These are phyloP conservation scores for Melanocharis versteri DNA, from an alignment of 2,113 vertebrate species.

Conservation along the genomic window DNA sequence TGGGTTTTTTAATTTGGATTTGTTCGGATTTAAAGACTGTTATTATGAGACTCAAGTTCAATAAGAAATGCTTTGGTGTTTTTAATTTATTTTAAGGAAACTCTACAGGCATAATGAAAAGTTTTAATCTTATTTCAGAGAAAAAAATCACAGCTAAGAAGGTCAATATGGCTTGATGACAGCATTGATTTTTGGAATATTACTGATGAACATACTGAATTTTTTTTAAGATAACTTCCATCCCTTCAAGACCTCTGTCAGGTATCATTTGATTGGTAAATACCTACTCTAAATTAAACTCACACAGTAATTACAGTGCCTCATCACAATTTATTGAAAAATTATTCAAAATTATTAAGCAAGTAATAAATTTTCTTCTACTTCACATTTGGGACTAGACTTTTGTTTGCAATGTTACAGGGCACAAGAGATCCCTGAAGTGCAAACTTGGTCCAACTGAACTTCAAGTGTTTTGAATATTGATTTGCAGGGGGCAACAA, in stretches of 20 bases:
- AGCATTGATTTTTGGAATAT: conserved; percentile 57
- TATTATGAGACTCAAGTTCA: neutral
- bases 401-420: rapidly evolving
- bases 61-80: neutral
- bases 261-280: conserved; percentile 6
- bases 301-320: neutral
- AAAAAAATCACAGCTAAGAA: conserved; percentile 36
- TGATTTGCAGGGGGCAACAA: neutral
- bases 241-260: neutral
- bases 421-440: neutral
- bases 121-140: conserved; percentile 37
- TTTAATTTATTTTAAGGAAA: conserved; percentile 28
- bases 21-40: neutral
- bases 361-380: neutral
- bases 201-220: conserved; percentile 13
- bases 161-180: conserved; percentile 32
- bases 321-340: neutral
- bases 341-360: neutral
- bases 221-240: conserved; percentile 16
- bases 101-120: conserved; percentile 23
- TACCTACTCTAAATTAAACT: conserved; percentile 2
- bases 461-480: neutral
- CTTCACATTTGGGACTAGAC: neutral
- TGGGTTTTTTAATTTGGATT: neutral
- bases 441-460: neutral